Conservation (phyloP, 1,140 invertebrate genomes). For the Drosophila kanapiae region DNA sequence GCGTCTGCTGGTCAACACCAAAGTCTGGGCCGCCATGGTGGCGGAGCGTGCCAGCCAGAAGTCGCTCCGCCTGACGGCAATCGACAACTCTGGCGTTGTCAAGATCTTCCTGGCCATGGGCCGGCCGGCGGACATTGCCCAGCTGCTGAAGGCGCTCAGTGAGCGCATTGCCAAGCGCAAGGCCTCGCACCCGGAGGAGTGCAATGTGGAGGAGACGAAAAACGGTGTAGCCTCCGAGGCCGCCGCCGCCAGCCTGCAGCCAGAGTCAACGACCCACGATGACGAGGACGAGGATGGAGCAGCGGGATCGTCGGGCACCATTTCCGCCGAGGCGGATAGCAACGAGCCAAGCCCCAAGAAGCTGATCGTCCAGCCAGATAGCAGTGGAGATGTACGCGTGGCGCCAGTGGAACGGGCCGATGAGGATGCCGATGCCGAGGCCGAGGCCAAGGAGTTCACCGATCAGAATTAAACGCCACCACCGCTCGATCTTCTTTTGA, state of each 20-base stretch:
- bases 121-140: constrained; percentile 91
- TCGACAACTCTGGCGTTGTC: constrained; percentile 92
- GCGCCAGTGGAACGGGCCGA: constrained; percentile 10
- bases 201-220: constrained; percentile 58
- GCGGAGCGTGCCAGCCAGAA: constrained; percentile 94
- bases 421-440: constrained; percentile 60
- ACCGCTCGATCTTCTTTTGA: constrained; percentile 52
- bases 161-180: constrained; percentile 87
- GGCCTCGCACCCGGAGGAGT: constrained; percentile 74
- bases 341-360: constrained; percentile 81
- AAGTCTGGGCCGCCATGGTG: constrained; percentile 97
- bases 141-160: constrained; percentile 90
- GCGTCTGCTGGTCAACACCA: constrained; percentile 96
- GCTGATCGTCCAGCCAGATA: constrained; percentile 60
- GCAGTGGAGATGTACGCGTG: constrained; percentile 56
- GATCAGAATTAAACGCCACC: constrained; percentile 37
- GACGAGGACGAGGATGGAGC: constrained; percentile 61
- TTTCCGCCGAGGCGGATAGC: constrained; percentile 65
- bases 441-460: constrained; percentile 56
- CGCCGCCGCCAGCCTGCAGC: constrained; percentile 53
- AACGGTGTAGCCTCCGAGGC: constrained; percentile 62
- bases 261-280: constrained; percentile 69
- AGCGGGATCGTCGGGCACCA: constrained; percentile 12
- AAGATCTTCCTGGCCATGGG: constrained; percentile 95
- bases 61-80: constrained; percentile 94